A percentile compares a stretch with the other conserved stretches of the same genome.
These are phyloP conservation scores for Pristis pectinata DNA, from an alignment of 2,797 vertebrate genomes.

Conservation along the genomic window DNA sequence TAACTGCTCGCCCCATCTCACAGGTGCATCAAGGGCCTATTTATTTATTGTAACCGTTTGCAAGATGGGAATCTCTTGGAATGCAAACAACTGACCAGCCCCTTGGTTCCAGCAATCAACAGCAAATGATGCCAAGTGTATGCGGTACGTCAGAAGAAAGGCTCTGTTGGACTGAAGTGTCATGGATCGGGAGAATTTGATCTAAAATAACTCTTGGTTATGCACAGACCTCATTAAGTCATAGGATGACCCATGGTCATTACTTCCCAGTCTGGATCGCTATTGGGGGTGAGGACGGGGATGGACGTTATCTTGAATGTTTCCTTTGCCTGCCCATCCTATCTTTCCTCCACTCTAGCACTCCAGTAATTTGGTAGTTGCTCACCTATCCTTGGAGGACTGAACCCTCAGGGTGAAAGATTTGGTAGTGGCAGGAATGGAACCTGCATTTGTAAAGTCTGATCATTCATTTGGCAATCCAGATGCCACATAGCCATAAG, in stretches of 20 bases:
- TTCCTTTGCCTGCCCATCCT: background rate
- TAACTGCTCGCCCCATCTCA: background rate
- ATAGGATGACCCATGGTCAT: background rate
- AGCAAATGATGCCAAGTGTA: background rate
- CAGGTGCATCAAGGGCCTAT: background rate
- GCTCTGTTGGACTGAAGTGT: background rate
- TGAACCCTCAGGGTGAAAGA: background rate
- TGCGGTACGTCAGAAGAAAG: background rate
- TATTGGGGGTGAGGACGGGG: background rate
- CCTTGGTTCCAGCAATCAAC: background rate
- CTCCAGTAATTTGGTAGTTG: background rate
- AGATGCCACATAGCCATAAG: background rate
- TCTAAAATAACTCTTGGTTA: background rate
- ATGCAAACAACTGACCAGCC: background rate
- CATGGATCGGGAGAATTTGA: background rate
- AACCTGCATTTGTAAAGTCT: background rate
- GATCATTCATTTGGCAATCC: background rate
- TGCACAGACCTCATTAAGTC: background rate
- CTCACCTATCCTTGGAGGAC: background rate
- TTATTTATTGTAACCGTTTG: constrained; percentile 35
- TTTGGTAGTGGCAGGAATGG: background rate
- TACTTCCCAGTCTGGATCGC: background rate
- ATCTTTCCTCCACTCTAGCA: background rate
- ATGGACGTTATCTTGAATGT: background rate
- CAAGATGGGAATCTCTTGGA: constrained; percentile 4